phyloP scores from a whole-genome alignment of 1,140 invertebrate genomes.

The Drosophila funebris region DNA sequence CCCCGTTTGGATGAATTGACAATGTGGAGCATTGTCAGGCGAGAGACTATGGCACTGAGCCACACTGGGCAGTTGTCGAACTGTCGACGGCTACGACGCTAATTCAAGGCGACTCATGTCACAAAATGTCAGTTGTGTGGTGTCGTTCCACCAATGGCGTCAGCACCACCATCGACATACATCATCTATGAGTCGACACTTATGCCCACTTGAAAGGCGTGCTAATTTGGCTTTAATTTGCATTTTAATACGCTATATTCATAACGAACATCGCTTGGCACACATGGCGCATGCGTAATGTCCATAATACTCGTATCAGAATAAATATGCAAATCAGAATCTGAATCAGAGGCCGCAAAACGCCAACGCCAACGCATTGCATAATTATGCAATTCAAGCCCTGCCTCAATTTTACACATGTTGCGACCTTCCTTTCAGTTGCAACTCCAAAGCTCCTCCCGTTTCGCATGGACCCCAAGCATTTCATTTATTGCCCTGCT shows the following conservation, averaged over 20 bases:
- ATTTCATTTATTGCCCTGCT: constrained; percentile 4
- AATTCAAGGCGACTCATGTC: constrained; percentile 30
- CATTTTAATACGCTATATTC: constrained; percentile 74
- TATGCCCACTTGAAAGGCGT: constrained; percentile 46
- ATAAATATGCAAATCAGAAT: constrained; percentile 76
- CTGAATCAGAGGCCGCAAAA: constrained; percentile 42
- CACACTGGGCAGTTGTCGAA: background rate
- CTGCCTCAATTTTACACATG: constrained; percentile 36
- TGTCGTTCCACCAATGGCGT: too few species aligned
- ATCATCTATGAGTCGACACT: background rate
- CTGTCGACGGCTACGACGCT: background rate
- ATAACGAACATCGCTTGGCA: constrained; percentile 39
- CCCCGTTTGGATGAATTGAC: background rate
- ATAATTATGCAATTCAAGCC: constrained; percentile 34
- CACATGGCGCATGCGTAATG: constrained; percentile 63
- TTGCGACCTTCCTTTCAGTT: constrained; percentile 20
- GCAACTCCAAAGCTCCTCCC: constrained; percentile 4
- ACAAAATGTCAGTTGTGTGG: background rate
- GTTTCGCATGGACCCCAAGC: background rate
- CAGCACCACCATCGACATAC: background rate
- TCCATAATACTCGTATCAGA: constrained; percentile 28
- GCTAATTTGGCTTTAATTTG: constrained; percentile 77
- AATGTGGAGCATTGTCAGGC: background rate
- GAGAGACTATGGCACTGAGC: background rate
- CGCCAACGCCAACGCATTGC: constrained; percentile 62